Percentiles rank a stretch among this genome's conserved stretches.
phyloP scores from a whole-genome alignment of 2,888 invertebrate genomes.

The Diaphora mendica region DNA sequence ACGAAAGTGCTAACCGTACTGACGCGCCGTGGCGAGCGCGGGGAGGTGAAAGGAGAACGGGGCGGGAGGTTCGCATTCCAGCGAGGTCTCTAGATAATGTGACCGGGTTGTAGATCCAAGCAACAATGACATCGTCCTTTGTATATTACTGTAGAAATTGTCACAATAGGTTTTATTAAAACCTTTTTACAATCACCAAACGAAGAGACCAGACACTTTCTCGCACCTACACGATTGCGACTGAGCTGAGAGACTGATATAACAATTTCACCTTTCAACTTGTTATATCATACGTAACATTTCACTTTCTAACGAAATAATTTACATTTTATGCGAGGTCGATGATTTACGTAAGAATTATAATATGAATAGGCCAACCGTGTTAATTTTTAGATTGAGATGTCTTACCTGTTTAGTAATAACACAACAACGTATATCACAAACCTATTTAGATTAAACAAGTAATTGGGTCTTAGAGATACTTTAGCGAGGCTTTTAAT shows the following conservation, averaged over 20 bases:
- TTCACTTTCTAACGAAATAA: conserved; percentile 67
- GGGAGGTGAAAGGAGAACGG: no score
- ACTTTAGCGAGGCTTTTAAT: background rate
- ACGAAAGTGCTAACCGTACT: no score
- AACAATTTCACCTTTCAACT: conserved; percentile 80
- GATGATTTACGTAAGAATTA: conserved; percentile 35
- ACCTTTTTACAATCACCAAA: conserved; percentile 23
- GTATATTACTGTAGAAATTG: conserved; percentile 25
- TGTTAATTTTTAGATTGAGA: background rate
- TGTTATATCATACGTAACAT: conserved; percentile 71
- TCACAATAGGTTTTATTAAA: conserved; percentile 21
- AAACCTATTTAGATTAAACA: background rate
- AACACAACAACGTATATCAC: conserved; percentile 3
- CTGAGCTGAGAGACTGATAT: conserved; percentile 48
- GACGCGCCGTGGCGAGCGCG: no score
- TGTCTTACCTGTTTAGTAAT: conserved; percentile 7
- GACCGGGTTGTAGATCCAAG: no score
- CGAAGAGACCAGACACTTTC: conserved; percentile 55
- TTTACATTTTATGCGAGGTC: conserved; percentile 36
- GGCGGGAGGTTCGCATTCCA: no score
- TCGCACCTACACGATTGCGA: conserved; percentile 47
- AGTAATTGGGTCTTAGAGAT: background rate
- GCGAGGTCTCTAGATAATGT: no score
- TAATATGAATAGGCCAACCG: conserved; percentile 9
- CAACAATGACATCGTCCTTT: conserved; percentile 62